Conservation (phyloP, 2,888 invertebrate genomes). For the Synanthedon vespiformis region DNA sequence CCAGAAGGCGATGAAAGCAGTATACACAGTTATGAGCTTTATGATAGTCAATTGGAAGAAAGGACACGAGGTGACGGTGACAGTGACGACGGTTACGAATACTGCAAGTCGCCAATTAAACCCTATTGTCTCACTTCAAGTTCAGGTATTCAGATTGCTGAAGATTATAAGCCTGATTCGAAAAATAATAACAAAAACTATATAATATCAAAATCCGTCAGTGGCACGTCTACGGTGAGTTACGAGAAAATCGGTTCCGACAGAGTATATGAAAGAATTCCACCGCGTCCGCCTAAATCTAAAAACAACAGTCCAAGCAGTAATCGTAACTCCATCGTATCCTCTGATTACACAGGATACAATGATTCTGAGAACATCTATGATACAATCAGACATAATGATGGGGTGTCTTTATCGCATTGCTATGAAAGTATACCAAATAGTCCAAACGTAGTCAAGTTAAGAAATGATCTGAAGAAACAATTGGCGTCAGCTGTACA, state of each 20-base stretch:
- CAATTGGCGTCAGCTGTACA: constrained; percentile 43
- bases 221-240: constrained; percentile 56
- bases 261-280: constrained; percentile 63
- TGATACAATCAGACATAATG: constrained; percentile 71
- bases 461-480: constrained; percentile 47
- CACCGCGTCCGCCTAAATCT: constrained; percentile 35
- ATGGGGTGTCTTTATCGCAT: constrained; percentile 61
- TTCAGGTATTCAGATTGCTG: constrained; percentile 63
- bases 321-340: constrained; percentile 47
- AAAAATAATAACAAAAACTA: constrained; percentile 43
- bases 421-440: constrained; percentile 73
- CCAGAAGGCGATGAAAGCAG: constrained; percentile 63
- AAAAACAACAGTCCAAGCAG: constrained; percentile 52
- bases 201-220: constrained; percentile 51
- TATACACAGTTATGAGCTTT: constrained; percentile 67
- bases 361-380: constrained; percentile 72
- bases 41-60: constrained; percentile 49
- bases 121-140: constrained; percentile 56
- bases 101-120: constrained; percentile 57
- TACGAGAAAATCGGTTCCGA: constrained; percentile 62
- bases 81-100: constrained; percentile 64
- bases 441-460: constrained; percentile 59
- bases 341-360: constrained; percentile 48
- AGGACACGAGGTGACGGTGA: constrained; percentile 59
- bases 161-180: constrained; percentile 52